Conservation (phyloP, 2,797 vertebrate species). For the Chrysocyon brachyurus region DNA sequence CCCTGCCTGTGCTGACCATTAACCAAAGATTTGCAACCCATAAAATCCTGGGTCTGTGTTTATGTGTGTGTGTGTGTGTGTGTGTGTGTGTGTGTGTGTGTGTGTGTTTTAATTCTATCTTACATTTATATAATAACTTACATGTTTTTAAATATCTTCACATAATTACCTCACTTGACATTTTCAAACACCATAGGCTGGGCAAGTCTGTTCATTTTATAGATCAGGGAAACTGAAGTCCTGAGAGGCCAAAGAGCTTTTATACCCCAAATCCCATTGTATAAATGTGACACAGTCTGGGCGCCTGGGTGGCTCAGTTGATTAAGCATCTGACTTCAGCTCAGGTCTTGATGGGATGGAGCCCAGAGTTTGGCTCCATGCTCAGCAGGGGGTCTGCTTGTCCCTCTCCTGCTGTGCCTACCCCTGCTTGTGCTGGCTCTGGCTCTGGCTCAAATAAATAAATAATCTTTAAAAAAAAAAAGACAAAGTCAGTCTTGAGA, state of each 20-base stretch:
- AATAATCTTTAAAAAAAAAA: no score
- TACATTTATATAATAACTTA: conserved; percentile 44
- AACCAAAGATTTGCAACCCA: neutral
- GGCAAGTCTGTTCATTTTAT: conserved; percentile 34
- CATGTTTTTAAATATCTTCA: conserved; percentile 54
- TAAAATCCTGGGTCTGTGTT: neutral
- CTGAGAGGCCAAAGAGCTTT: neutral
- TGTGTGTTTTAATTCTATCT: neutral
- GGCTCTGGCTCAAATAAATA: no score
- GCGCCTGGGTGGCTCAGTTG: neutral
- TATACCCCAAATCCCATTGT: neutral
- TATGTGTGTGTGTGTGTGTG: neutral
- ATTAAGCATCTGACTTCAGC: no score
- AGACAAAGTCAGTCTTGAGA: neutral
- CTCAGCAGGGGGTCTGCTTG: no score
- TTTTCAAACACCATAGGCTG: conserved; percentile 43
- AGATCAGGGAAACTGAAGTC: conserved; percentile 4
- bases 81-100: neutral
- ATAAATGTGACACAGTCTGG: neutral
- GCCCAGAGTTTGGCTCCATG: no score
- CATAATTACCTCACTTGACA: neutral
- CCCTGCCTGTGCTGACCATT: neutral
- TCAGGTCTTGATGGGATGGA: no score
- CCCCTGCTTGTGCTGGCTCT: no score
- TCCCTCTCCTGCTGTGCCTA: no score